Evolutionary conservation across 2,797 vertebrate species (phyloP).

Genomic region (Xiphophorus birchmanni): DNA sequence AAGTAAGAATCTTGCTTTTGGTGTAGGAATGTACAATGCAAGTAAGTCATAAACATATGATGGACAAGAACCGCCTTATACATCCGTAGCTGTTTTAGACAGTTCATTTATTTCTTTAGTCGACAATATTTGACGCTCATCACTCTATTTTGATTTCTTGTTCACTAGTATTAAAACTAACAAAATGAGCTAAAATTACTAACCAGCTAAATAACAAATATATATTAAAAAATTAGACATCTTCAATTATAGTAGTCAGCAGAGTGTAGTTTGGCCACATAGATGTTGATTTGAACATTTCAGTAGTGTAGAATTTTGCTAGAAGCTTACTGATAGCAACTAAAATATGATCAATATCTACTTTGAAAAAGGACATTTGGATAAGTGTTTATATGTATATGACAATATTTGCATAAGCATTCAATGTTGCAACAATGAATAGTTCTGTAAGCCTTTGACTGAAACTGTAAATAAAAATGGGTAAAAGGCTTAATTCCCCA

Average conservation of each 20-base stretch:
- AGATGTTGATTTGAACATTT: background rate
- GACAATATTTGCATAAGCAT: constrained; percentile 1
- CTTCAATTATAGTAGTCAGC: too few relatives aligned
- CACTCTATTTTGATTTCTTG: background rate
- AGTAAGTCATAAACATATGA: background rate
- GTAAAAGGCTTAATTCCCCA: background rate
- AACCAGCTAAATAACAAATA: too few relatives aligned
- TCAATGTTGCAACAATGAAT: constrained; percentile 8
- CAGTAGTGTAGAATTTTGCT: background rate
- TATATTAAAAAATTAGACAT: too few relatives aligned
- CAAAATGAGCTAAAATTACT: background rate
- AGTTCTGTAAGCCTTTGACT: background rate
- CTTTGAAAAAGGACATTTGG: background rate
- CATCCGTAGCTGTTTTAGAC: background rate
- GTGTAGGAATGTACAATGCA: background rate
- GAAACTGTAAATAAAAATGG: background rate
- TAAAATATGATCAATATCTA: background rate
- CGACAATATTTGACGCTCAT: background rate
- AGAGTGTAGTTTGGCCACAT: background rate
- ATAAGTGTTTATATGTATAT: background rate
- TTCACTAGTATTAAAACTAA: background rate
- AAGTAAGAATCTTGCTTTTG: background rate
- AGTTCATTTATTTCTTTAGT: background rate
- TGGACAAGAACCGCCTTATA: background rate
- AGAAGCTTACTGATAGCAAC: background rate